These are phyloP conservation scores for Halcyon malimbica DNA, from an alignment of 2,113 vertebrate genomes.

Conservation along the genomic window DNA sequence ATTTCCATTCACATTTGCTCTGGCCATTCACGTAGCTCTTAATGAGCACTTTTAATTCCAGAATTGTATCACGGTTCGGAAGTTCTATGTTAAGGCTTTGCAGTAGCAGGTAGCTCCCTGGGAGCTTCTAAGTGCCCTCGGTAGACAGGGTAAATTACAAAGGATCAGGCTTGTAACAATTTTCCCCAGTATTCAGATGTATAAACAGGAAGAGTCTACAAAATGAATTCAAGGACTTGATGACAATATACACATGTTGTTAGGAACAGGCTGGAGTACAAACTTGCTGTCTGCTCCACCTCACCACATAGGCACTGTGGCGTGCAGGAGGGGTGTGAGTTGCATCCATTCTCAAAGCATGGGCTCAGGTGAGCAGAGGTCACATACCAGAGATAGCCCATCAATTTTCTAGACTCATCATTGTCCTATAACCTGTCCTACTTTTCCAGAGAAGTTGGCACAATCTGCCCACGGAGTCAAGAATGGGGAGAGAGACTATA, in stretches of 20 bases:
- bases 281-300: not conserved
- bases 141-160: not conserved
- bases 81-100: not conserved
- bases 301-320: not conserved
- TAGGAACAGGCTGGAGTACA: not conserved
- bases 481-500: not conserved
- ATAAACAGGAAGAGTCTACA: not conserved
- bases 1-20: not conserved
- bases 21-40: not conserved
- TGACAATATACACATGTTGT: fast-evolving
- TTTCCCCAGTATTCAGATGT: not conserved
- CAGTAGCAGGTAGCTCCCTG: not conserved
- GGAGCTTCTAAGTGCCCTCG: not conserved
- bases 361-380: not conserved
- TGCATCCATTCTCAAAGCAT: not conserved
- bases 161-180: not conserved
- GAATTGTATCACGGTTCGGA: not conserved
- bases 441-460: not conserved
- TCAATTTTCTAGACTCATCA: not conserved
- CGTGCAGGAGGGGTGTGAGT: not conserved
- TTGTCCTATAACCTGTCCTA: not conserved
- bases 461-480: not conserved
- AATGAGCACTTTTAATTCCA: not conserved
- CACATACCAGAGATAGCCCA: not conserved
- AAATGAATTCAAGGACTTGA: not conserved